These are phyloP conservation scores for Pseudolycoriella hygida DNA, from an alignment of 2,888 invertebrate genomes.

Conservation along the genomic window DNA sequence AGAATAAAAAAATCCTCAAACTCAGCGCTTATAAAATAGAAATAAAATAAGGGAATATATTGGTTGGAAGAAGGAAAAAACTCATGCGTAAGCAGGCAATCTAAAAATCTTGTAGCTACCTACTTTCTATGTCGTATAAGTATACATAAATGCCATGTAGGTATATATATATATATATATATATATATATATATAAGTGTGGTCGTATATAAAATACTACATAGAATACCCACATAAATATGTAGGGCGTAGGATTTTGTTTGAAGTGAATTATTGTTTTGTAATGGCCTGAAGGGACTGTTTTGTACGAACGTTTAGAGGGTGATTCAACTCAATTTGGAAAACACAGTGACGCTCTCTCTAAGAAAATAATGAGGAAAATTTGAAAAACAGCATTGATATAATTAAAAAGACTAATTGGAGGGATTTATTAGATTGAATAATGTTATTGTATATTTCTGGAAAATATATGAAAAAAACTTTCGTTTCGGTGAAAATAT, in stretches of 20 bases:
- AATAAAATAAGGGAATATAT: background rate
- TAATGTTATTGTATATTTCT: too few relatives aligned
- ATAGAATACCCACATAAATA: conserved; percentile 5
- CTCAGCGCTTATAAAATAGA: background rate
- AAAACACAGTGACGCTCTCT: background rate
- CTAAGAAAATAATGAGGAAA: background rate
- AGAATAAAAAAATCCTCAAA: background rate
- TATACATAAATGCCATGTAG: background rate
- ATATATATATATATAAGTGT: too few relatives aligned
- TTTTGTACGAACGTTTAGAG: background rate
- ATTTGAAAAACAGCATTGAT: background rate
- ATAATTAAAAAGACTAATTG: background rate
- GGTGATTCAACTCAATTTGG: conserved; percentile 1
- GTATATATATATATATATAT: too few relatives aligned
- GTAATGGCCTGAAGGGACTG: background rate
- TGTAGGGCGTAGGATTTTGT: conserved; percentile 7
- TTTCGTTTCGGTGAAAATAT: too few relatives aligned
- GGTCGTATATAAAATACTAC: background rate
- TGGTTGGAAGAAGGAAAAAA: background rate
- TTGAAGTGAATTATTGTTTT: conserved; percentile 1
- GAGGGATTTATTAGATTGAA: too few relatives aligned
- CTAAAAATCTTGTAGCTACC: conserved; percentile 2
- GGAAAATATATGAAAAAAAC: too few relatives aligned
- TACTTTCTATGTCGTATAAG: background rate
- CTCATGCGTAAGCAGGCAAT: conserved; percentile 3